Evolutionary conservation across 2,113 vertebrate species (phyloP), one percentile per base, ranked within the genome.

Genomic region (Raja brachyura): DNA sequence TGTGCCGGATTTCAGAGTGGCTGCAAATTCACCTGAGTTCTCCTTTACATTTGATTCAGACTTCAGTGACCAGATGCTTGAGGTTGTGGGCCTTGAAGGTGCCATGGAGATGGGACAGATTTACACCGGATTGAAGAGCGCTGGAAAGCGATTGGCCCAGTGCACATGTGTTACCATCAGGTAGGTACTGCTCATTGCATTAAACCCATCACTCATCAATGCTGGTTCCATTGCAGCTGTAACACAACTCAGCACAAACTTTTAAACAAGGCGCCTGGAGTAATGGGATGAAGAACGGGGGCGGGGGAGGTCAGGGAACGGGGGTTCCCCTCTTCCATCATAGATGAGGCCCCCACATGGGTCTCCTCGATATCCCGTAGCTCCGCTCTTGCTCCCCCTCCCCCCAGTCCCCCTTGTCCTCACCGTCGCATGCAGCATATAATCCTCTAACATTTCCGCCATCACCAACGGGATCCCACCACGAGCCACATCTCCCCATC

Each of bases 71-170:
- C 98, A 97, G 90, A 97, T 98, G 93, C 94, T 99, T 94, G 98
- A 99, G 95, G 98, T 99, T 94, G 98, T 99, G 66, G 98, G 98
- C 39, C 97, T 99, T 48, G 98, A 99, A 93, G 98, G 98, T 0
- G 98, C 98, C 0, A 99, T 99, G 95, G 98, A 99, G 94, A 99
- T 99, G 98, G 98, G 98, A 2, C 98, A 99, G 97, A 99, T 99
- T 97, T 99, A 99, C 96, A 99, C 98, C 0, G 98, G 98, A 83
- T 96, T 99, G 95, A 99, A 99, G 96, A 99, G 98, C 0, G 98
- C 98, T 0, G 98, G 98, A 22, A 98, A 96, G 94, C 96, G 98
- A 14, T 96, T 99, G 94, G 98, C 98, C 48, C 98, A 99, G 96
- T 99, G 98, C 63, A 94, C 97, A 0, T 98, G 95, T 0, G 97